phyloP scores from a whole-genome alignment of 53 echinoderm and acorn worm genomes.

The Luidia sarsii region DNA sequence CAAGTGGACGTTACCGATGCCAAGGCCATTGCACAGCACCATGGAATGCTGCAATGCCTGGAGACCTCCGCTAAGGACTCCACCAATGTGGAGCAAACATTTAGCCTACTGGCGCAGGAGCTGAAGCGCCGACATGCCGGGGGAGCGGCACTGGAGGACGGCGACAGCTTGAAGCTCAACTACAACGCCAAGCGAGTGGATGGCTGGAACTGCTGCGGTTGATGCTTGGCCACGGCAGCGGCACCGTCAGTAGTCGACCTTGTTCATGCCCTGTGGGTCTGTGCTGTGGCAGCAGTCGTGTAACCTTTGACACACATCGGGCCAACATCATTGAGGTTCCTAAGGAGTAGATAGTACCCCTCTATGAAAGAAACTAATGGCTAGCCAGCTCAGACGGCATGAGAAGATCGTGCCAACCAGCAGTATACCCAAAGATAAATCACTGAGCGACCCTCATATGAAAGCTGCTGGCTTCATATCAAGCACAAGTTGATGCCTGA shows the following conservation, averaged over 20 bases:
- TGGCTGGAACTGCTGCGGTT: conserved; percentile 93
- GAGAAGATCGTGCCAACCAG: no score
- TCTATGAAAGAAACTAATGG: no score
- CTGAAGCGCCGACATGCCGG: conserved; percentile 88
- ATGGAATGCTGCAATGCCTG: conserved; percentile 88
- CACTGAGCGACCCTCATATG: no score
- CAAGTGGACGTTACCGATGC: conserved; percentile 86
- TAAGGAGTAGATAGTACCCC: no score
- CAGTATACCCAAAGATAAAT: no score
- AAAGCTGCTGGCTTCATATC: no score
- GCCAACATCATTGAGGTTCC: no score
- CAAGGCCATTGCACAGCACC: conserved; percentile 80
- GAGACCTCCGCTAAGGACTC: conserved; percentile 98
- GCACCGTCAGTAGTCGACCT: no score
- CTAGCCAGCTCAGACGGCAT: no score
- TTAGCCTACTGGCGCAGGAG: conserved; percentile 80
- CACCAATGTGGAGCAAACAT: conserved; percentile 94
- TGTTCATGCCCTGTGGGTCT: no score
- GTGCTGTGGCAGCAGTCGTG: no score
- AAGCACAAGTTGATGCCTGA: no score
- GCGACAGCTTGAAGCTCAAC: conserved; percentile 72
- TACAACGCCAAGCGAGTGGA: conserved; percentile 86
- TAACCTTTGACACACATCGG: conserved; percentile 1
- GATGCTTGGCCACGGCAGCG: background rate
- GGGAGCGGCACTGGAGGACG: conserved; percentile 73